phyloP scores from a whole-genome alignment of 2,888 invertebrate species.

The Agrenia bidenticulata region DNA sequence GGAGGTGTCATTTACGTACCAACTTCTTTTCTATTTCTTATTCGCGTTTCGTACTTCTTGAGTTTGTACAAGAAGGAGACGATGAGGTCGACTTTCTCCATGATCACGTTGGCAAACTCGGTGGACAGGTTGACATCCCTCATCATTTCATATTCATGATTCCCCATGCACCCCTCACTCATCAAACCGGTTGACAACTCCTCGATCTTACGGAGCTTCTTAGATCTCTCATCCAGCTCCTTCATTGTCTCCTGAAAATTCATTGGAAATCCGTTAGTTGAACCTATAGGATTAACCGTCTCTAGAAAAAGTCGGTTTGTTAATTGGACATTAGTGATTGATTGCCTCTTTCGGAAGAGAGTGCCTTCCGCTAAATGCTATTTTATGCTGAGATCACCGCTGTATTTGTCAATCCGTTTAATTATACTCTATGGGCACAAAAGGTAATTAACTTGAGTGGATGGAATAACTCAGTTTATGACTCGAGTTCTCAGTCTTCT shows the following conservation, averaged over 20 bases:
- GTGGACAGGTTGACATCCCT: constrained; percentile 40
- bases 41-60: constrained; percentile 31
- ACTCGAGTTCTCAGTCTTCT: too few species aligned
- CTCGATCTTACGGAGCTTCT: constrained; percentile 35
- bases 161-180: constrained; percentile 36
- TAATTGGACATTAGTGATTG: too few species aligned
- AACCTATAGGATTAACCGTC: too few species aligned
- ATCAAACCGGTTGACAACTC: constrained; percentile 36
- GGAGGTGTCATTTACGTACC: constrained; percentile 3
- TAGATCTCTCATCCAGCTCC: constrained; percentile 28
- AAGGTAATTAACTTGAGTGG: too few species aligned
- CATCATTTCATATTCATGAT: constrained; percentile 34
- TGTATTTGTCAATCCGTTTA: too few species aligned
- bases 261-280: too few species aligned
- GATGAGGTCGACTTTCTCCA: constrained; percentile 47
- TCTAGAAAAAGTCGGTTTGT: too few species aligned
- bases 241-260: constrained; percentile 27
- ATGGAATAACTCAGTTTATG: too few species aligned
- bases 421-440: too few species aligned
- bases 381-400: too few species aligned
- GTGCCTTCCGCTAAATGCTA: too few species aligned
- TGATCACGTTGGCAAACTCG: constrained; percentile 34
- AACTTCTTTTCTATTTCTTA: constrained; percentile 15
- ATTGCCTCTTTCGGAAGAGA: too few species aligned
- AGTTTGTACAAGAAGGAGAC: constrained; percentile 41